phyloP scores from a whole-genome alignment of 2,797 vertebrate species.

The Amblyraja radiata region DNA sequence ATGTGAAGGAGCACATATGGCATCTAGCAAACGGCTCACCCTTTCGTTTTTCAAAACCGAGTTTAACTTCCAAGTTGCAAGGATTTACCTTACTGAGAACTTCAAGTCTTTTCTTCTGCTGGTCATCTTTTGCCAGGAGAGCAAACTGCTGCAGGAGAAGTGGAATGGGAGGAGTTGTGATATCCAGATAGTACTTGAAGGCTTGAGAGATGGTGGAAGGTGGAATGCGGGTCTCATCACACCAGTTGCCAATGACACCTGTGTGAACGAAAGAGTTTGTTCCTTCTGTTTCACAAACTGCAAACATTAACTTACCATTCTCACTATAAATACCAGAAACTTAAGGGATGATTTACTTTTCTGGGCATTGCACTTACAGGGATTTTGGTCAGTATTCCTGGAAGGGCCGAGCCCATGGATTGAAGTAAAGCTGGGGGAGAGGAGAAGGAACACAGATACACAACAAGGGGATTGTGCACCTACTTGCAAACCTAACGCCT shows the following conservation, averaged over 20 bases:
- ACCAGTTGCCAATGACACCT: conserved; percentile 98
- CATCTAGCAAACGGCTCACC: background rate
- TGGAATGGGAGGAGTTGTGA: conserved; percentile 87
- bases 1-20: too few relatives aligned
- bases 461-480: background rate
- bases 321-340: background rate
- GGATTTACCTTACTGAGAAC: conserved; percentile 84
- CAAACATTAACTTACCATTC: background rate
- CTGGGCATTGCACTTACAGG: background rate
- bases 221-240: conserved; percentile 77
- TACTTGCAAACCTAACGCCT: background rate
- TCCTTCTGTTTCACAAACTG: background rate
- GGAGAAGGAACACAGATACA: background rate
- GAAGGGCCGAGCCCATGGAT: background rate
- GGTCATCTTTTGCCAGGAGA: conserved; percentile 78
- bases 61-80: background rate
- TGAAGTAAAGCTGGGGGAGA: background rate
- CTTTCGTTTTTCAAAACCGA: background rate
- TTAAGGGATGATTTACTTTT: background rate
- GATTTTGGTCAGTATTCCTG: background rate
- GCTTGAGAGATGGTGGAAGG: conserved; percentile 93
- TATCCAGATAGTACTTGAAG: conserved; percentile 93
- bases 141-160: conserved; percentile 90
- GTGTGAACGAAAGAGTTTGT: background rate
- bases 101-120: conserved; percentile 83